Conservation (phyloP, 1,140 invertebrate genomes). For the Pseudobourletiella spinata region DNA sequence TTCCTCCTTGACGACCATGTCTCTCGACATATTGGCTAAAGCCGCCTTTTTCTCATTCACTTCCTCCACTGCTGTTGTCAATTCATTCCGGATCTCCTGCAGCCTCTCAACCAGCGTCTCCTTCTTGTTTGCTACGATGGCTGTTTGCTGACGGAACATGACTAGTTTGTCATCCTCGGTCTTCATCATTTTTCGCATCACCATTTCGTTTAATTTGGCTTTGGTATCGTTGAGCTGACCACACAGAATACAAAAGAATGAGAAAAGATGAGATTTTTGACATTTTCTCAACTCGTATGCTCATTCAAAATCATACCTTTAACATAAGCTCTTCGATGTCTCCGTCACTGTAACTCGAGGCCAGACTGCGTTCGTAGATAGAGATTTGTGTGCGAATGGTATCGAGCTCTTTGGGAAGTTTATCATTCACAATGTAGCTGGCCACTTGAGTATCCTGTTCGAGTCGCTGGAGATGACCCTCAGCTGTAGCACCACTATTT, state of each 20-base stretch:
- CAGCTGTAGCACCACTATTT: slow-evolving; percentile 48
- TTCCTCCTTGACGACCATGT: slow-evolving; percentile 61
- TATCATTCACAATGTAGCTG: slow-evolving; percentile 63
- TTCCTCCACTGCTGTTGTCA: slow-evolving; percentile 52
- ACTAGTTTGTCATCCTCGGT: slow-evolving; percentile 62
- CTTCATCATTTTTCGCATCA: slow-evolving; percentile 47
- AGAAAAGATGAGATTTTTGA: too few species aligned
- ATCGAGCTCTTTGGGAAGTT: slow-evolving; percentile 62
- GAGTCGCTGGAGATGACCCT: slow-evolving; percentile 41
- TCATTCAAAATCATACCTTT: not conserved
- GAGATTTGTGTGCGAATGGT: slow-evolving; percentile 54
- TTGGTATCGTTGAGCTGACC: slow-evolving; percentile 46
- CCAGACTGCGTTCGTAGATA: slow-evolving; percentile 56
- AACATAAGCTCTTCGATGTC: slow-evolving; percentile 5
- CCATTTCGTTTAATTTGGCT: slow-evolving; percentile 51
- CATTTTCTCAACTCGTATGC: too few species aligned
- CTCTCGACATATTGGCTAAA: slow-evolving; percentile 47
- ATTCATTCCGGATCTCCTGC: slow-evolving; percentile 51
- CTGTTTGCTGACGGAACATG: slow-evolving; percentile 73
- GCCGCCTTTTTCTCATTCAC: slow-evolving; percentile 45
- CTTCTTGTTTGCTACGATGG: slow-evolving; percentile 67
- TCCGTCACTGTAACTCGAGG: slow-evolving; percentile 41
- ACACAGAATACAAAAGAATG: too few species aligned
- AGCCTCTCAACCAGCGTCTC: slow-evolving; percentile 59
- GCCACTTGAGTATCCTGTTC: slow-evolving; percentile 57